Percentiles rank a stretch among this genome's conserved stretches.
These are phyloP conservation scores for Ardeotis arabs DNA, from an alignment of 2,113 vertebrate genomes.

Conservation along the genomic window DNA sequence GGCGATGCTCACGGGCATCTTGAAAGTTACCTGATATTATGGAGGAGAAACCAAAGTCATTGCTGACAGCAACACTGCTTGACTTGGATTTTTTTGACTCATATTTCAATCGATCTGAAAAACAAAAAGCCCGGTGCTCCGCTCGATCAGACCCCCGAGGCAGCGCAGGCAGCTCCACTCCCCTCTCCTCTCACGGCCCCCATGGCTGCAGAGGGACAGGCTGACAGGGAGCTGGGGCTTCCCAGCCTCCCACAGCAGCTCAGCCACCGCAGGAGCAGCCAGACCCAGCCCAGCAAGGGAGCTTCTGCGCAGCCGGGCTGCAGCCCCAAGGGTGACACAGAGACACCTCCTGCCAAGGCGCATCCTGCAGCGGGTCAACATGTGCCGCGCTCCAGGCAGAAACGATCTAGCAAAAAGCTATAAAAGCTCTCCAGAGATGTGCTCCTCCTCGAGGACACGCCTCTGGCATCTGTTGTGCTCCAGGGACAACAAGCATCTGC, in stretches of 20 bases:
- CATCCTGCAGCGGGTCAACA: not conserved
- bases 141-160: not conserved
- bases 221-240: not conserved
- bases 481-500: no score
- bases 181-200: not conserved
- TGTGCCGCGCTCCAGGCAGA: not conserved
- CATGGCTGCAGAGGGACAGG: not conserved
- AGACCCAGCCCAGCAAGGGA: not conserved
- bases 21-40: constrained; percentile 71
- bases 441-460: no score
- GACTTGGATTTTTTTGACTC: constrained; percentile 95
- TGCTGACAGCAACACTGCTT: constrained; percentile 75
- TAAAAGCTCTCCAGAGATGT: not conserved
- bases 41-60: constrained; percentile 64
- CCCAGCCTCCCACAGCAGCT: not conserved
- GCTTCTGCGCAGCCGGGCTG: not conserved
- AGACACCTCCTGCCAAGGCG: not conserved
- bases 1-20: fast-evolving
- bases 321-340: not conserved
- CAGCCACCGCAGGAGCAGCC: not conserved
- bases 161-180: not conserved
- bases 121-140: not conserved
- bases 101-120: constrained; percentile 97
- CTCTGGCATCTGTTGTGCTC: no score
- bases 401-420: not conserved